phyloP scores from a whole-genome alignment of 2,797 vertebrate genomes.

The Acestrorhynchus altus region DNA sequence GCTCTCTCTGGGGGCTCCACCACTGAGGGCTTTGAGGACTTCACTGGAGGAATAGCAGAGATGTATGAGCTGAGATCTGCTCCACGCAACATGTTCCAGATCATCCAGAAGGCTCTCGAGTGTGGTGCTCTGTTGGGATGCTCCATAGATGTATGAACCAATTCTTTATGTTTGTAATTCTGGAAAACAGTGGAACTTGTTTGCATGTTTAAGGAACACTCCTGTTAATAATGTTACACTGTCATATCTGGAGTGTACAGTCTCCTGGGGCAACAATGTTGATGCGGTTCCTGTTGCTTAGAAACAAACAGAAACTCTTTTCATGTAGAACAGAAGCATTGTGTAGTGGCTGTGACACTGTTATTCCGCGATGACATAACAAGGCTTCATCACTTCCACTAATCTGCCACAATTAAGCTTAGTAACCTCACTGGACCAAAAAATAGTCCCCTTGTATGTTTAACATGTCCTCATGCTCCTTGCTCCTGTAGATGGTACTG shows the following conservation, averaged over 20 bases:
- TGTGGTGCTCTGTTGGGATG: constrained; percentile 87
- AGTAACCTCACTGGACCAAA: too few species aligned
- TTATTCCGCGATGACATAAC: too few species aligned
- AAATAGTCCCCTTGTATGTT: too few species aligned
- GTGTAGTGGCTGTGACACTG: neutral
- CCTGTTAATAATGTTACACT: neutral
- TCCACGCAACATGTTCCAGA: constrained; percentile 80
- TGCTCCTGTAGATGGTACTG: too few species aligned
- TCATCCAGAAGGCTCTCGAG: constrained; percentile 81
- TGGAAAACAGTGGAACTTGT: neutral
- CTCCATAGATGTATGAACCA: constrained; percentile 79
- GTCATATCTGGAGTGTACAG: neutral
- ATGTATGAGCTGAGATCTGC: constrained; percentile 78
- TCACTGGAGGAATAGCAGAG: constrained; percentile 92
- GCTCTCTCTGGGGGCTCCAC: constrained; percentile 86
- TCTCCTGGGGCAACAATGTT: too few species aligned
- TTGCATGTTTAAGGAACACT: neutral
- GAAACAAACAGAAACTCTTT: too few species aligned
- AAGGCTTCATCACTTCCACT: too few species aligned
- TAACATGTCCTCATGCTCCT: too few species aligned
- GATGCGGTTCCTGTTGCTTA: too few species aligned
- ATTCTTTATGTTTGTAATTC: constrained; percentile 29
- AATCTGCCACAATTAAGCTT: too few species aligned
- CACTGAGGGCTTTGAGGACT: constrained; percentile 91
- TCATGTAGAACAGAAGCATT: neutral